phyloP scores from a whole-genome alignment of 2,797 vertebrate species.

The Cyclura pinguis region DNA sequence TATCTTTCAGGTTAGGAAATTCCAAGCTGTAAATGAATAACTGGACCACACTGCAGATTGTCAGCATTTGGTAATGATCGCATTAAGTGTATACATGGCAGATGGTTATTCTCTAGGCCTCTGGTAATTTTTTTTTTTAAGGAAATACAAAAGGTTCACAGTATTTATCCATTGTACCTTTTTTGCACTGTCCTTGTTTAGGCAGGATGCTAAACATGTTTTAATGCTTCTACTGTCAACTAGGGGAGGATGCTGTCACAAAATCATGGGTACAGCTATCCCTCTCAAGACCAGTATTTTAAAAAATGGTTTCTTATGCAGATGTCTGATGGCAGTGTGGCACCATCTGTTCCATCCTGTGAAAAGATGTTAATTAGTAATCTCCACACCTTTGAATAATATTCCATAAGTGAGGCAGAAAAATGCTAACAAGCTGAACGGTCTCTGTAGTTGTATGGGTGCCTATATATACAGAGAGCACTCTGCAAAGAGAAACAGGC shows the following conservation, averaged over 20 bases:
- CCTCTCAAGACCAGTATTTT: conserved; percentile 42
- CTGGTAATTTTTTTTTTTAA: not conserved
- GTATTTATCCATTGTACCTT: not conserved
- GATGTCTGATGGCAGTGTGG: conserved; percentile 51
- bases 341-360: conserved; percentile 48
- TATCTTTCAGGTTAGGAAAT: not conserved
- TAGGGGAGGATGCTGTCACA: conserved; percentile 4
- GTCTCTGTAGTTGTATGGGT: conserved; percentile 8
- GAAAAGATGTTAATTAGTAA: conserved; percentile 50
- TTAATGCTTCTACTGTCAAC: conserved; percentile 31
- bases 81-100: not conserved
- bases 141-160: not conserved
- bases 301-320: conserved; percentile 28
- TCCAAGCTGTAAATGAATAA: not conserved
- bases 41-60: not conserved
- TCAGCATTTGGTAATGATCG: not conserved
- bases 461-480: not conserved
- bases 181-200: not conserved
- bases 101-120: not conserved
- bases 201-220: not conserved
- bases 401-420: conserved; percentile 41
- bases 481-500: not conserved
- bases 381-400: conserved; percentile 49
- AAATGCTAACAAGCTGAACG: conserved; percentile 42
- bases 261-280: conserved; percentile 36